Evolutionary conservation across 2,113 vertebrate genomes (phyloP), one percentile per base, ranked within the genome.

Genomic region (Hucho hucho): DNA sequence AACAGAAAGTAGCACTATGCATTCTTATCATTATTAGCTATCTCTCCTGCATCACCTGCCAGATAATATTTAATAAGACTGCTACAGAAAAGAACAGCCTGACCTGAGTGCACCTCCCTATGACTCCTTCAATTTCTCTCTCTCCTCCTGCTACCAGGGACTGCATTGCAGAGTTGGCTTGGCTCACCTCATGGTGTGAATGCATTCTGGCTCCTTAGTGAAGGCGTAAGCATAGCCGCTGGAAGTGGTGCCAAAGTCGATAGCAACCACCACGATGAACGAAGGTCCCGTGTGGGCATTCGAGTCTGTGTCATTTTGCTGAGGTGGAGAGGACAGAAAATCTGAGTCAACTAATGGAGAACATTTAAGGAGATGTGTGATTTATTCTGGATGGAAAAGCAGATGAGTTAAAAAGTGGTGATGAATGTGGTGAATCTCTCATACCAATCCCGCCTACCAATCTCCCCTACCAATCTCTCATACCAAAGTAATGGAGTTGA

Each of bases 141-240:
- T 22, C 70, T 59, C 12, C 22, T 16, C 46, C 56, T 18, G 9
- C 2, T 64, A n/a, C 24, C 5, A 3, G 7, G 22, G 6, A 76
- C 80, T 85, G 77, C 75, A 80, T 3, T 79, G 83, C 80, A 75
- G 83, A 2, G 68, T 46, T 66, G 47, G 64, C 93, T 89, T 66
- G 47, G 64, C 93, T 89, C 91, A 97, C 98, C 98, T 97, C 98
- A 99, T 99, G 71, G 97, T 97, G 76, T 98, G 97, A 91, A 99
- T 98, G 84, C 96, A 98, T 91, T 98, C 97, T 0, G 98, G 97
- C 82, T 99, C 98, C 91, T 98, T 98, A 59, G 95, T 93, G 92
- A 99, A 99, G 87, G 97, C 98, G 86, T 97, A 99, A 79, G 98
- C 97, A 5, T 99, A 99, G 82, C 98, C 98, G 4, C 98, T 99